Evolutionary conservation across 2,888 invertebrate species (phyloP), one percentile per base, ranked within the genome.

Genomic region (Eupithecia vulgata): DNA sequence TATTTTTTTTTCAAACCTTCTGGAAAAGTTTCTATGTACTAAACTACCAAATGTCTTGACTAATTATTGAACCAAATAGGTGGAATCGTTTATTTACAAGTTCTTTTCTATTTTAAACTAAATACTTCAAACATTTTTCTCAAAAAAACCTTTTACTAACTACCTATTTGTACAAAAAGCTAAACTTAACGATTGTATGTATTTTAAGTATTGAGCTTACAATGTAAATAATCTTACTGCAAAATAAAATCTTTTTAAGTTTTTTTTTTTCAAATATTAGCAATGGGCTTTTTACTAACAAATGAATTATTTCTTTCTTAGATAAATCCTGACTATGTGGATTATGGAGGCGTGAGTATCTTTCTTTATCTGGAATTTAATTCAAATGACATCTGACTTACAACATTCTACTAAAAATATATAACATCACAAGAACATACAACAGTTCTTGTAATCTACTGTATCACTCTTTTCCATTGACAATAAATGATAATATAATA

Each of bases 301-400:
- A 45, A 45, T 40, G 3, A 48, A 40, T 52, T 68, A 45, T 86
- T 86, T 87, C 75, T 87, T 87, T 81, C 82, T 25, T 88, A 88
- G 87, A 77, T 48, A 72, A 67, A 70, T 68, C 67, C 34, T 59
- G 77, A 78, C 37, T 42, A 64, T 34, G 64, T 61, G 4, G 73
- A 74, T 34, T 12, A 45, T 57, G 52, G 57, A 21, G 59, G 70
- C 35, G 88, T 87, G 87, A 88, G 88, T 88, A 78, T 73, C 68
- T 78, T 25, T 59, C 7, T 65, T 40, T 67, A 17, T 42, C 6
- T 34, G 12, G 13, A 61, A 17, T 61, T 34, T 61, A 17, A 25
- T 12, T 52, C 15, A 61, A 61, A 57, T 34, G 21, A 7, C 30
- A 17, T 17, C 17, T 34, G 5, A 61, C 25, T 57, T 25, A 57